phyloP scores from a whole-genome alignment of 2,113 vertebrate species.

The Calidris pygmaea region DNA sequence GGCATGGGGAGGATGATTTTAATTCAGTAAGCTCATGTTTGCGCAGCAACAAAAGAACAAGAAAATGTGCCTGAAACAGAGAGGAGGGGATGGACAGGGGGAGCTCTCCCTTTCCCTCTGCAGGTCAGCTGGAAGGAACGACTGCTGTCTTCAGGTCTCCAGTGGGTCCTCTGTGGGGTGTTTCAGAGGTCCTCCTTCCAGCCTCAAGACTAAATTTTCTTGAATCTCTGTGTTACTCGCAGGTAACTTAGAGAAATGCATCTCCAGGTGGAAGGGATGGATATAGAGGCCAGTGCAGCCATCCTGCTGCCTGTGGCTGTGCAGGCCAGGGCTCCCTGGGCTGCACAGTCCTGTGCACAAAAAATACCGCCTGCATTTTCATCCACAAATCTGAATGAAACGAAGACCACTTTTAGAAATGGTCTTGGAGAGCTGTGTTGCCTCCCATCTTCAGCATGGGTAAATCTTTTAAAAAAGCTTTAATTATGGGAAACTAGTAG shows the following conservation, averaged over 20 bases:
- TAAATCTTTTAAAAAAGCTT: not conserved
- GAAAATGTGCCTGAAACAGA: not conserved
- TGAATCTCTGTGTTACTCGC: not conserved
- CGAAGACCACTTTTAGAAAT: not conserved
- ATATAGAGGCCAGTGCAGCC: not conserved
- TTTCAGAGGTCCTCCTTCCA: not conserved
- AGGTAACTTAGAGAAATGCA: not conserved
- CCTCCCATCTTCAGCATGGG: not conserved
- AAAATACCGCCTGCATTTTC: not conserved
- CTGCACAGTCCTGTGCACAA: not conserved
- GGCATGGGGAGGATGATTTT: not conserved
- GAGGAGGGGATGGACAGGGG: not conserved
- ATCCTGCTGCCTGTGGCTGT: not conserved
- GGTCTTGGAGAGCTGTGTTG: not conserved
- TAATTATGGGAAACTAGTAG: not conserved
- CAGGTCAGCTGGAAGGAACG: not conserved
- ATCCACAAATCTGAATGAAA: not conserved
- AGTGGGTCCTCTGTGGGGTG: not conserved
- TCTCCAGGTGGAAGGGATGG: not conserved
- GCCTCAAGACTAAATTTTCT: not conserved
- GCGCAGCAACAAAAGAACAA: not conserved
- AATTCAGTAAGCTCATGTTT: not conserved
- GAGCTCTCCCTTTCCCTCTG: not conserved
- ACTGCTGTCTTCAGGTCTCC: not conserved
- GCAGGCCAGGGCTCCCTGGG: not conserved